Evolutionary conservation across 23 tunicate species (phyloP).

Genomic region (Trididemnum nubilum): DNA sequence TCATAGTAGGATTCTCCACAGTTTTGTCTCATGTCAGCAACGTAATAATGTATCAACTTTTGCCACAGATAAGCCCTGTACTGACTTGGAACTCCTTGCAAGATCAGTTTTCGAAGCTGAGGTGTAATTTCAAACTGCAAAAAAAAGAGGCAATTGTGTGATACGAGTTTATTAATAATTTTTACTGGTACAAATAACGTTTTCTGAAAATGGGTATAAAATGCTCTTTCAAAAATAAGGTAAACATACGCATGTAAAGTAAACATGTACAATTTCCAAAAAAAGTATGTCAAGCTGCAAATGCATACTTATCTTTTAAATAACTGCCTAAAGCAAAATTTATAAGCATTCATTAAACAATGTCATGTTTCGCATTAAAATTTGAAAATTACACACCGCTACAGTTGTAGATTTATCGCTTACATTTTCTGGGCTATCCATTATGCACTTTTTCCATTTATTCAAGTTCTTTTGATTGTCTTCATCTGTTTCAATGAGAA

Average conservation of each 20-base stretch:
- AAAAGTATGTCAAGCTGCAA: too few relatives aligned
- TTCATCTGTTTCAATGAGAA: conserved; percentile 28
- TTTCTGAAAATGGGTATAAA: too few relatives aligned
- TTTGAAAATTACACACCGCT: too few relatives aligned
- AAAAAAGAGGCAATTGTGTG: background rate
- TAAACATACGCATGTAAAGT: background rate
- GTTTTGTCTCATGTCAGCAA: conserved; percentile 24
- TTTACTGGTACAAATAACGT: too few relatives aligned
- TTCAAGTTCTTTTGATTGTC: conserved; percentile 43
- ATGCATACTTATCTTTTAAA: too few relatives aligned
- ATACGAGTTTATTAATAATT: background rate
- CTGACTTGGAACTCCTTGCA: conserved; percentile 52
- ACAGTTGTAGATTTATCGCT: too few relatives aligned
- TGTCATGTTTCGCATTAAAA: too few relatives aligned
- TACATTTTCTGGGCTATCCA: conserved; percentile 52
- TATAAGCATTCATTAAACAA: too few relatives aligned
- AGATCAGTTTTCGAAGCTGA: conserved; percentile 45
- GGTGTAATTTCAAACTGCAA: conserved; percentile 54
- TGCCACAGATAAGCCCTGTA: conserved; percentile 74
- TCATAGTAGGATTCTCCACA: conserved; percentile 45
- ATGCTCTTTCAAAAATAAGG: too few relatives aligned
- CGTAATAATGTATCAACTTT: conserved; percentile 52
- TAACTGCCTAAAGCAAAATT: too few relatives aligned
- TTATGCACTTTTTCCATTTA: conserved; percentile 53
- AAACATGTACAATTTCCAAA: background rate